Evolutionary conservation across 2,888 invertebrate genomes (phyloP), one percentile per base, ranked within the genome.

Genomic region (Apoda limacodes): DNA sequence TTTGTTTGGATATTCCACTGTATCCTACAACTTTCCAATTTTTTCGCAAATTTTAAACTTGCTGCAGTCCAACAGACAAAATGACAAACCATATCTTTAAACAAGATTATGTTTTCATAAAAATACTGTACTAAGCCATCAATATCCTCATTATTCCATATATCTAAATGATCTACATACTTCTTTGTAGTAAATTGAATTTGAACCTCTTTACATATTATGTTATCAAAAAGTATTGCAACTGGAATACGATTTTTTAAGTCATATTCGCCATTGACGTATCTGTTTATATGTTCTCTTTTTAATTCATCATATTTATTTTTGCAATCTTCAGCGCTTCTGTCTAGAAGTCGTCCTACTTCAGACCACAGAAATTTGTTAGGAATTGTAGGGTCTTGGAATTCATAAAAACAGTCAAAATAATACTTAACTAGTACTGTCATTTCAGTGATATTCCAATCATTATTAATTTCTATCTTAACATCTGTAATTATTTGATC

Each of bases 281-380:
- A 60, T 32, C 46, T 53, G 1, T 60, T 45, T 10, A 71, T 47
- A 50, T 80, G 78, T 3, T 38, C 47, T 1, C 39, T 39, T 31
- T 55, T 64, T 15, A 78, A 34, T 28, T 67, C 55, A 4, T 49
- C 45, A 37, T 57, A 74, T 25, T 67, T 68, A 5, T 44, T 30
- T 25, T 61, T 60, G 31, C 80, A 80, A 2, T 21, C 37, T 1
- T 70, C 65, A 2, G 72, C 54, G 13, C 50, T 54, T 41, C 67
- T 70, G 22, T 71, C 66, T 2, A 80, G 31, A 3, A 75, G 40
- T 15, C 75, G 51, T 1, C 75, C 69, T 3, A 80, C 60, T 56
- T 80, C 80, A 4, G 53, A 66, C 80, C 80, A 80, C 2, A 78
- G 48, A 34, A 75, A 78, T 28, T 50, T 55, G n/a, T 71, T 55